Base-by-base conservation (phyloP, 1,140 invertebrate species). In the Euura lappo region DNA sequence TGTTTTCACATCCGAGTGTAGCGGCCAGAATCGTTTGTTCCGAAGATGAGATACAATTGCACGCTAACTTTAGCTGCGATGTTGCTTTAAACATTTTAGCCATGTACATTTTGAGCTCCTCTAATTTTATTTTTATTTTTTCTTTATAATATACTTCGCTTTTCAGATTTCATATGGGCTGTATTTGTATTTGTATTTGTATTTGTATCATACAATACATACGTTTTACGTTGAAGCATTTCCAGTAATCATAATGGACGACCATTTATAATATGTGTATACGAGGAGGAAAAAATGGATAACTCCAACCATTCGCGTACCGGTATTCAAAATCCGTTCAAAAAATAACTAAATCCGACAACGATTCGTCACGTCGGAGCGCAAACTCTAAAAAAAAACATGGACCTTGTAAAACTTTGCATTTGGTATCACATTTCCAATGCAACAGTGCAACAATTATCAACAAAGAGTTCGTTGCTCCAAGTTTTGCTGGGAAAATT, bases 241-340 rank as follows among this genome's bases (percentile, higher is more conserved):
- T 81, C 83, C 79, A 86, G 78, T 86, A 84, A 78, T 82, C 76
- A 76, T 83, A 86, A 80, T 84, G 82, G 83, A 86, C 79, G 83
- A 85, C 77, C 77, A 84, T 83, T 84, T 81, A 86, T 80, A 79
- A 78, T 87, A 85, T 70, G n/a, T 51, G 47, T 82, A 79, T 79
- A 85, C 77, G 81, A 83, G 81, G 78, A 85, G 80, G 77, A 84
- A 51, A 83, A 84, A 84, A 85, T 82, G 79, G 83, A 83, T 86
- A 86, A 86, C 84, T 85, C 83, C 79, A 76, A 86, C 79, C 83
- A 83, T 78, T 80, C 77, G 78, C 77, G 83, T 83, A 81, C 79
- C 76, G 67, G 74, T 79, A 79, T 71, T 75, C 80, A 83, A 81
- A 76, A 81, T 83, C 80, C 73, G 47, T 51, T 8, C 1, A 51